A percentile compares a stretch with the other conserved stretches of the same genome.
These are phyloP conservation scores for Stegodyphus mimosarum DNA, from an alignment of 1,140 invertebrate species.

Conservation along the genomic window DNA sequence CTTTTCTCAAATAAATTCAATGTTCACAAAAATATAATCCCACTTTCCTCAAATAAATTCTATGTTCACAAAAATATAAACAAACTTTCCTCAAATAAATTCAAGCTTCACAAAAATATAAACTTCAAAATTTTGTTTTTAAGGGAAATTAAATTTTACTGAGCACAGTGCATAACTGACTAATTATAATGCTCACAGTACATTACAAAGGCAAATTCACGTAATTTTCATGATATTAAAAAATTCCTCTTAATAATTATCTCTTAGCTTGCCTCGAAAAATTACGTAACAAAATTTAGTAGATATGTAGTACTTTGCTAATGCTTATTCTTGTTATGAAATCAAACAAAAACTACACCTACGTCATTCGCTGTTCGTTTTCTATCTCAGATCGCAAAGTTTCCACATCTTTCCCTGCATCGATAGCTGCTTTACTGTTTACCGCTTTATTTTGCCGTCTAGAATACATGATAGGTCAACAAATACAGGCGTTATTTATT, in stretches of 20 bases:
- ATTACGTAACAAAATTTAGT: background rate
- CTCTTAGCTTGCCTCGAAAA: background rate
- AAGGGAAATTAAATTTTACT: too few relatives aligned
- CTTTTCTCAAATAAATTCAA: too few relatives aligned
- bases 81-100: too few relatives aligned
- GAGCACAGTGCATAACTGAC: too few relatives aligned
- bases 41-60: too few relatives aligned
- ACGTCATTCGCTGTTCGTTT: conserved; percentile 60
- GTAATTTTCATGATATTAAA: background rate
- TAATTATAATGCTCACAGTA: too few relatives aligned
- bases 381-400: conserved; percentile 54
- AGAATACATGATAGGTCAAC: conserved; percentile 21
- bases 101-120: too few relatives aligned
- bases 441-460: conserved; percentile 49
- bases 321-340: background rate
- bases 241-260: background rate
- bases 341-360: background rate
- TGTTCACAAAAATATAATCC: too few relatives aligned
- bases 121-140: too few relatives aligned
- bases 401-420: conserved; percentile 54
- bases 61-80: too few relatives aligned
- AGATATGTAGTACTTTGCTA: background rate
- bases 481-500: too few relatives aligned
- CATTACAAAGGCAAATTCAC: too few relatives aligned
- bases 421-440: conserved; percentile 21